Evolutionary conservation across 2,888 invertebrate genomes (phyloP).

Genomic region (Altica lythri): DNA sequence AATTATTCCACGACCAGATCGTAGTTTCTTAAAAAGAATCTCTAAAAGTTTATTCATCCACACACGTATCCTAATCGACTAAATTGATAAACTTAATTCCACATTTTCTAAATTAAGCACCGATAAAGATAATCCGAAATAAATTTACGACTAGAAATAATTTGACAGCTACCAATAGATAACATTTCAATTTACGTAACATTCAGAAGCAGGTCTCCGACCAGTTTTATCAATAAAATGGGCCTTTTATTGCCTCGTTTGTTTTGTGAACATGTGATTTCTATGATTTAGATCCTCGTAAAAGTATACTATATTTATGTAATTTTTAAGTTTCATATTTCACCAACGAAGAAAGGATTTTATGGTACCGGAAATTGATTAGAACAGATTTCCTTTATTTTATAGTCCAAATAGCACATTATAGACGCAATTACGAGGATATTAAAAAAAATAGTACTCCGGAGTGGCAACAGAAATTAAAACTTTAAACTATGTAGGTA

Average conservation of each 20-base stretch:
- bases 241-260: slow-evolving; percentile 15
- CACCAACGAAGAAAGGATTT: too few relatives aligned
- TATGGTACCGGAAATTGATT: too few relatives aligned
- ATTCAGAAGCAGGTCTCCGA: slow-evolving; percentile 1
- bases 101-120: slow-evolving; percentile 21
- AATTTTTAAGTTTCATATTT: too few relatives aligned
- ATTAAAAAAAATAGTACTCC: too few relatives aligned
- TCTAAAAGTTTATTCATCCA: not conserved
- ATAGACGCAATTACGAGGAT: too few relatives aligned
- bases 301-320: slow-evolving; percentile 10
- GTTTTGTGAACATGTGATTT: slow-evolving; percentile 18
- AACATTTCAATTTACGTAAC: slow-evolving; percentile 27
- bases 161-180: slow-evolving; percentile 30
- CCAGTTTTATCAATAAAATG: slow-evolving; percentile 18
- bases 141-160: slow-evolving; percentile 29
- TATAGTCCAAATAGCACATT: too few relatives aligned
- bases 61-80: slow-evolving; percentile 4
- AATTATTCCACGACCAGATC: too few relatives aligned
- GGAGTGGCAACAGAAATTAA: too few relatives aligned
- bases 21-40: slow-evolving; percentile 1
- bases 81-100: slow-evolving; percentile 15
- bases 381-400: too few relatives aligned
- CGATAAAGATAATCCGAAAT: slow-evolving; percentile 27
- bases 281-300: slow-evolving; percentile 5
- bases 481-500: too few relatives aligned